phyloP scores from a whole-genome alignment of 2,888 invertebrate genomes.

The Erebia epiphron region DNA sequence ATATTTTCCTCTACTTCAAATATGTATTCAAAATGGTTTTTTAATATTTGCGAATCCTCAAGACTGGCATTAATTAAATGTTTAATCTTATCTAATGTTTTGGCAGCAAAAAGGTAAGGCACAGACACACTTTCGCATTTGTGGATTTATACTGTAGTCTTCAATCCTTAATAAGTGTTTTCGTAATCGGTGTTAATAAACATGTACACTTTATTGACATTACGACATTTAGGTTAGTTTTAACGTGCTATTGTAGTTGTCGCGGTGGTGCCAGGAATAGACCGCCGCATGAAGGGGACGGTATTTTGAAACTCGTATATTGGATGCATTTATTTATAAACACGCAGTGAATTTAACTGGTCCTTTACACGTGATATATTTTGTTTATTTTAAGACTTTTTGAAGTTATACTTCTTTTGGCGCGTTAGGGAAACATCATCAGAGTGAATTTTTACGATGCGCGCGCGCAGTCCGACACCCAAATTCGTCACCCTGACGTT shows the following conservation, averaged over 20 bases:
- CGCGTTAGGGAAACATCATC: too few relatives aligned
- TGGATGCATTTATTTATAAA: slow-evolving; percentile 51
- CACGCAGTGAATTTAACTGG: slow-evolving; percentile 34
- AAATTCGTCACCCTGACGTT: too few relatives aligned
- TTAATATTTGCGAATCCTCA: too few relatives aligned
- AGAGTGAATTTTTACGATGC: too few relatives aligned
- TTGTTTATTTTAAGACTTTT: background rate
- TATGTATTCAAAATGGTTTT: too few relatives aligned
- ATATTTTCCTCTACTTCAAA: too few relatives aligned
- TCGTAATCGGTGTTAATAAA: slow-evolving; percentile 80
- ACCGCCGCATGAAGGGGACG: slow-evolving; percentile 66
- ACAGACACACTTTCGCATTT: background rate
- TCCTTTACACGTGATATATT: slow-evolving; percentile 13
- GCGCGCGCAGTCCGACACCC: too few relatives aligned
- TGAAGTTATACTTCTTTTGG: too few relatives aligned
- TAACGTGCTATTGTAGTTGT: slow-evolving; percentile 57
- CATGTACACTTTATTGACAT: slow-evolving; percentile 79
- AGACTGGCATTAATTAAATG: too few relatives aligned
- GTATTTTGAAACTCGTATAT: slow-evolving; percentile 65
- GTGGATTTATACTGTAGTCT: background rate
- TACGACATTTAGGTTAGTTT: slow-evolving; percentile 70
- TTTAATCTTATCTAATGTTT: too few relatives aligned
- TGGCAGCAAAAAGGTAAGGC: background rate
- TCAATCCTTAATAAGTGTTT: slow-evolving; percentile 48
- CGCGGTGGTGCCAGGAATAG: slow-evolving; percentile 65